Conservation (phyloP, 2,888 invertebrate genomes). For the Brenthis daphne region DNA sequence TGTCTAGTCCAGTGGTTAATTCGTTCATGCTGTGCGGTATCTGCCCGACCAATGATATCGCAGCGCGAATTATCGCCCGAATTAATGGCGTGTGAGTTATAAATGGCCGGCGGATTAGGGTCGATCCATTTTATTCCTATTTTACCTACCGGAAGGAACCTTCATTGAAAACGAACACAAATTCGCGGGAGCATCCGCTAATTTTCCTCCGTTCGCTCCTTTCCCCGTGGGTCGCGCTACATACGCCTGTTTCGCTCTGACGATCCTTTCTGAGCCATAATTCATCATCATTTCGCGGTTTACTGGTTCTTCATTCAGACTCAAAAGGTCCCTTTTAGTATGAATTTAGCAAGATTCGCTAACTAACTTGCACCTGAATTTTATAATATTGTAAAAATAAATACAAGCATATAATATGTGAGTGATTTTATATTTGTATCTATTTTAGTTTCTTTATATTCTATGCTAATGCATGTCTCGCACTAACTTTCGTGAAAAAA, state of each 20-base stretch:
- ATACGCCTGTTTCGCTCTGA: constrained; percentile 57
- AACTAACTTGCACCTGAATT: constrained; percentile 35
- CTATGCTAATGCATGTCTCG: background rate
- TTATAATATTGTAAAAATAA: too few relatives aligned
- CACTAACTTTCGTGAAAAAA: constrained; percentile 34
- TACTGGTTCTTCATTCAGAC: constrained; percentile 77
- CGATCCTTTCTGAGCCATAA: constrained; percentile 71
- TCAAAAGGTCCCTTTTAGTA: constrained; percentile 48
- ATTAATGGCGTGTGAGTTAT: constrained; percentile 82
- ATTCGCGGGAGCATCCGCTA: constrained; percentile 78
- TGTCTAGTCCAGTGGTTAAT: too few relatives aligned
- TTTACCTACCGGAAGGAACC: constrained; percentile 80
- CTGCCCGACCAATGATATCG: constrained; percentile 73
- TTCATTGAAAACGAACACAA: constrained; percentile 82
- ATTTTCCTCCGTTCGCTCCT: constrained; percentile 67
- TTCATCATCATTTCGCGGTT: constrained; percentile 83
- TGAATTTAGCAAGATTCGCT: constrained; percentile 48
- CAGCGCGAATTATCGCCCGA: constrained; percentile 78
- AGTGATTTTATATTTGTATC: background rate
- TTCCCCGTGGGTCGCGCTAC: constrained; percentile 49
- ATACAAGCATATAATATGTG: too few relatives aligned
- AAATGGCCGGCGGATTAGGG: constrained; percentile 79
- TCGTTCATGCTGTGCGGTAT: constrained; percentile 52
- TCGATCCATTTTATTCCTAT: constrained; percentile 80
- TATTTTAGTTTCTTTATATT: constrained; percentile 1